Base-by-base conservation (phyloP, 2,113 vertebrate species). In the Piliocolobus tephrosceles region DNA sequence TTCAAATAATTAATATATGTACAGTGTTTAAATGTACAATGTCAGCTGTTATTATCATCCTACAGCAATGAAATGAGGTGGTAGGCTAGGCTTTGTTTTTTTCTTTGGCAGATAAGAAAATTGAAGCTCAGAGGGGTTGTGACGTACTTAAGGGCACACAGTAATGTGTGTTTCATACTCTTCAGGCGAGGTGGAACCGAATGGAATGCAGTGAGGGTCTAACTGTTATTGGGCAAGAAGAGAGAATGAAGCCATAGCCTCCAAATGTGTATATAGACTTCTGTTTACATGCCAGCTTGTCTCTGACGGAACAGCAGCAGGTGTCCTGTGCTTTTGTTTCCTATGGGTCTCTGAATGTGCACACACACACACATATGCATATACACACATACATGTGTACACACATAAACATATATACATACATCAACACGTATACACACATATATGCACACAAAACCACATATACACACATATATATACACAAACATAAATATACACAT, bases 81-180 rank as follows among this genome's bases (percentile, higher is more conserved):
- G 32, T 17, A 27, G 61, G 9, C 25, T 20, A 47, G 47, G 58
- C 52, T 32, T 4, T 78, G 17, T 38, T 86, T 73, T 88, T 52
- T 72, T 91, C 58, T 61, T 50, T 35, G 30, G 61, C 78, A 88
- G 78, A 8, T 3, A 64, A 75, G 52, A 88, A 4, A 40, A 79
- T 4, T 2, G 86, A 89, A 40, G 86, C 35, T 45, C 52, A 91
- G 75, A n/a, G 75, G 50, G 20, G 12, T 8, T 43, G 47, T 75
- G 86, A 58, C 52, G 23, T 18, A 17, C 14, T 95, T 47, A 64
- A 57, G 84, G 91, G 20, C 40, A 20, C 13, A 30, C 5, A 50
- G 58, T 40, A 43, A 9, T 25, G 20, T 58, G 72, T 58, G 72
- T 58, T 18, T 40, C 35, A 1, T 16, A 0, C 0, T 40, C 68